Evolutionary conservation across 1,140 invertebrate genomes (phyloP), one percentile per base, ranked within the genome.

Genomic region (Drosophila sucinea): DNA sequence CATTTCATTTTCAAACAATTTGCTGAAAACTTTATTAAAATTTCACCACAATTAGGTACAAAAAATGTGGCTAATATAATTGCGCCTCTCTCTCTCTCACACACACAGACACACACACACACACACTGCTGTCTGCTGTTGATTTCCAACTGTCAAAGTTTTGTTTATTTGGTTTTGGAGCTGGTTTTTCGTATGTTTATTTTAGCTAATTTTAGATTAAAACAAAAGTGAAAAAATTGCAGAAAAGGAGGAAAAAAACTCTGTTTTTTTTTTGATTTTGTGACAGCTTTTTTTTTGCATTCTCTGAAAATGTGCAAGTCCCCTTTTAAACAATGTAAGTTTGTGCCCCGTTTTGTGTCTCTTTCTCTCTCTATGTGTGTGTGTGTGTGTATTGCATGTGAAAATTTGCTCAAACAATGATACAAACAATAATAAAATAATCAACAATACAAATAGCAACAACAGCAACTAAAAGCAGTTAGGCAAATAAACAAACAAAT

Each of bases 391-490:
- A 68, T 87, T 80, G 84, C 83, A 89, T 87, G 83, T 83, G 84
- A 83, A 89, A 86, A 80, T 87, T 89, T 89, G 84, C 78, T 69
- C 76, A 77, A 82, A 86, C 75, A 73, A 77, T 35, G 54, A 71
- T 65, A 79, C 70, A 73, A 74, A 70, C 73, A 83, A 87, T 89
- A 87, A 89, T 73, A 84, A 83, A 89, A 87, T 87, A 83, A 87
- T 87, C 83, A 87, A 84, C 83, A 72, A 65, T 67, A 77, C 69
- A 72, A 86, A 87, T 81, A 83, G 70, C 79, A 87, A 77, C 83
- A 72, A 64, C 74, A 81, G 33, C 89, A 78, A 87, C 84, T 84
- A 87, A 77, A 78, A 80, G 80, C 84, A 84, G 84, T 84, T 89
- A 87, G 80, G 69, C 80, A 83, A 75, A 81, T 70, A 89, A 84